A percentile compares a stretch with the other conserved stretches of the same genome.
Evolutionary conservation across 2,797 vertebrate genomes (phyloP).

Genomic region (Muscicapa striata): DNA sequence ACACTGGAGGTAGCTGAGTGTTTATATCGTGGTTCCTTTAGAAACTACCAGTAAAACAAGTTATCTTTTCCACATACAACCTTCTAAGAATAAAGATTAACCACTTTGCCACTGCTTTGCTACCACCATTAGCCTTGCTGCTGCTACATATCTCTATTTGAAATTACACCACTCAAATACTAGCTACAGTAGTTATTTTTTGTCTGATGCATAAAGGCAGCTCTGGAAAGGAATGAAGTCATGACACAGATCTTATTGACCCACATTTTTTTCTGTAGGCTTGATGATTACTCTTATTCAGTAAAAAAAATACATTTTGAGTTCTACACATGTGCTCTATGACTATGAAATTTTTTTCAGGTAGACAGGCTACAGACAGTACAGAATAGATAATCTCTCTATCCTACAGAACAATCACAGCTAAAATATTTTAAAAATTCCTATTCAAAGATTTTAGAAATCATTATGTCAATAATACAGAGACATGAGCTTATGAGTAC

Average conservation of each 20-base stretch:
- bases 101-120: not conserved
- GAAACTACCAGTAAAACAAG: not conserved
- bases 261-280: not conserved
- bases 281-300: not conserved
- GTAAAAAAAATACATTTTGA: not conserved
- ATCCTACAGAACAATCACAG: not conserved
- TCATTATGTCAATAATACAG: not conserved
- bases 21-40: not conserved
- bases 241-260: not conserved
- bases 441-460: not conserved
- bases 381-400: not conserved
- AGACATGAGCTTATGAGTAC: not conserved
- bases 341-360: not conserved
- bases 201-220: not conserved
- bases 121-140: not conserved
- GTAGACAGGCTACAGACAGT: not conserved
- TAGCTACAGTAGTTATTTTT: not conserved
- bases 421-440: not conserved
- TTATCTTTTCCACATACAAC: not conserved
- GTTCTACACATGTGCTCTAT: fast-evolving
- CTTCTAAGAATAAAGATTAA: not conserved
- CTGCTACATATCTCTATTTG: not conserved
- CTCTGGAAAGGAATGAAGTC: not conserved
- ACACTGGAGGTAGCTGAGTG: not conserved
- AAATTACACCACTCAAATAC: not conserved